Percentiles rank a stretch among this genome's conserved stretches.
These are phyloP conservation scores for Xylocopa sonorina DNA, from an alignment of 1,140 invertebrate species.

Conservation along the genomic window DNA sequence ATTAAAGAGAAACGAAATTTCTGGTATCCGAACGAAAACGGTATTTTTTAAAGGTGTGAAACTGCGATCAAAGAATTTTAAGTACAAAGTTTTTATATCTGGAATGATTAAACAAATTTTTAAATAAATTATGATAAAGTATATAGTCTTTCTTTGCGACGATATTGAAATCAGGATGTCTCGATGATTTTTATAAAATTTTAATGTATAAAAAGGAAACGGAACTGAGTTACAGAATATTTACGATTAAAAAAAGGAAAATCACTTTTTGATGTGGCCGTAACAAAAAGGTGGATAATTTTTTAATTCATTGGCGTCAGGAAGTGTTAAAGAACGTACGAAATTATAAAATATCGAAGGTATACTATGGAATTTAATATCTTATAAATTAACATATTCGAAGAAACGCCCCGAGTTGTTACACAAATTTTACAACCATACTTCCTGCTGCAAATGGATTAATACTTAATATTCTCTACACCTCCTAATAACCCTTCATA, in stretches of 20 bases:
- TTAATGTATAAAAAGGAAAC: slow-evolving; percentile 10
- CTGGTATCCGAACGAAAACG: background rate
- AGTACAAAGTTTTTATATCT: background rate
- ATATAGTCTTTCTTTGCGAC: background rate
- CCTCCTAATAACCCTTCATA: background rate
- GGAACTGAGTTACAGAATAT: background rate
- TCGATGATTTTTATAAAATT: slow-evolving; percentile 3
- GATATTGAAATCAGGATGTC: background rate
- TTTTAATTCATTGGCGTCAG: slow-evolving; percentile 10
- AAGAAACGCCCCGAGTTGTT: too few relatives aligned
- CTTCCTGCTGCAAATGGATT: slow-evolving; percentile 14
- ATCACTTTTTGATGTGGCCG: background rate
- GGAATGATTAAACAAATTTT: slow-evolving; percentile 22
- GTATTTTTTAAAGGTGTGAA: background rate
- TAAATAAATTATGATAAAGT: slow-evolving; percentile 10
- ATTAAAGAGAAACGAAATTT: background rate
- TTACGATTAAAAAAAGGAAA: background rate
- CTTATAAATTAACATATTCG: background rate
- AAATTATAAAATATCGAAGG: background rate
- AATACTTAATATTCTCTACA: background rate
- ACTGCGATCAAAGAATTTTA: background rate
- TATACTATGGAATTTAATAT: background rate
- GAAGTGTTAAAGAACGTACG: background rate
- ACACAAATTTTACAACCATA: background rate
- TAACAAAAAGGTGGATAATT: background rate